Evolutionary conservation across 1,140 invertebrate species (phyloP).

Genomic region (Panagrolaimus sp.): DNA sequence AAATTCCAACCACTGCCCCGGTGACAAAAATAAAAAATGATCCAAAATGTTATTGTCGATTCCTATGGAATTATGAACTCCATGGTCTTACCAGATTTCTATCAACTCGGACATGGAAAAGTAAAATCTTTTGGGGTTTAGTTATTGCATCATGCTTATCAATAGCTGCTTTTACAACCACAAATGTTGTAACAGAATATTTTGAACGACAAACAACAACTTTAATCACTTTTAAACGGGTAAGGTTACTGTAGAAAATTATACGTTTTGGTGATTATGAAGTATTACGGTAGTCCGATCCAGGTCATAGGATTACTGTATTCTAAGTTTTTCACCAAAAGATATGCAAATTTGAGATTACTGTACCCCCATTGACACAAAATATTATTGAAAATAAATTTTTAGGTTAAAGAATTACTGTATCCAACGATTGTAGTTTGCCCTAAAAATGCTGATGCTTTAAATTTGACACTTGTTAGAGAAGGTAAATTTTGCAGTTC

Average conservation of each 20-base stretch:
- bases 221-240: neutral
- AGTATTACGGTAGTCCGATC: too few relatives aligned
- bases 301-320: too few relatives aligned
- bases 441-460: neutral
- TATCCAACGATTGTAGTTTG: conserved; percentile 1
- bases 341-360: too few relatives aligned
- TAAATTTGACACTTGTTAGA: conserved; percentile 1
- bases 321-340: too few relatives aligned
- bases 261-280: too few relatives aligned
- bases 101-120: neutral
- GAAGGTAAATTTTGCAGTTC: neutral
- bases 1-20: neutral
- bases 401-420: neutral
- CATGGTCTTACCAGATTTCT: neutral
- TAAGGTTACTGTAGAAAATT: too few relatives aligned
- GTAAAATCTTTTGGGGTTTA: conserved; percentile 10
- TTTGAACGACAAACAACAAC: conserved; percentile 1
- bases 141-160: neutral
- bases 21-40: neutral
- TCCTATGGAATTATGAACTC: conserved; percentile 4
- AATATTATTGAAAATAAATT: neutral
- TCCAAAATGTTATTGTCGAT: neutral
- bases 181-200: neutral
- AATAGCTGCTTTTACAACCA: neutral
- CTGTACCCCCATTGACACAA: neutral